A percentile compares a stretch with the other conserved stretches of the same genome.
Conservation (phyloP, 2,113 vertebrate genomes). For the Heptranchias perlo region DNA sequence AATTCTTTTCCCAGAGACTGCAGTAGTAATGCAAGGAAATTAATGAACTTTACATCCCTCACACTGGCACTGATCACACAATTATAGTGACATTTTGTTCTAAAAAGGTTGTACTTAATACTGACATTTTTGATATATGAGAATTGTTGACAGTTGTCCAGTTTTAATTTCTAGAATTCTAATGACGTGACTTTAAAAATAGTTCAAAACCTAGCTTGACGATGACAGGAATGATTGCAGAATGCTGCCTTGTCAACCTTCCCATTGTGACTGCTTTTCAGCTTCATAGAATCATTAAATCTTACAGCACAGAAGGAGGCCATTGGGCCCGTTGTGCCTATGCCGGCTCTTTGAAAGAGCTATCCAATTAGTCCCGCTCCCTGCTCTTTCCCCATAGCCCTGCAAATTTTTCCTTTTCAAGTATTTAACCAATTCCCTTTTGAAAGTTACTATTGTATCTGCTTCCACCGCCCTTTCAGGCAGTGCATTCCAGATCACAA, state of each 20-base stretch:
- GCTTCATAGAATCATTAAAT: not conserved
- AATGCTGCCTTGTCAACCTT: not conserved
- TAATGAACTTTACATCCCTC: not conserved
- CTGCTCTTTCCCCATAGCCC: not conserved
- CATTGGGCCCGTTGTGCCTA: not conserved
- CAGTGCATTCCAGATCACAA: not conserved
- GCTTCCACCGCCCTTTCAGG: not conserved
- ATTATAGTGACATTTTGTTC: not conserved
- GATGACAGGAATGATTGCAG: not conserved
- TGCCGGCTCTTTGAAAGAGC: not conserved
- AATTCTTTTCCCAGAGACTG: not conserved
- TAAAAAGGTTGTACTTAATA: not conserved
- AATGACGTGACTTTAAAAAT: not conserved
- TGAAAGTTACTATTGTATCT: not conserved
- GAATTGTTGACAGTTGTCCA: not conserved
- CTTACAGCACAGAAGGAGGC: not conserved
- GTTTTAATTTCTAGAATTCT: not conserved
- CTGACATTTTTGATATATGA: not conserved
- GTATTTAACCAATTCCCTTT: not conserved
- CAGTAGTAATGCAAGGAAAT: not conserved
- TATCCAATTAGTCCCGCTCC: not conserved
- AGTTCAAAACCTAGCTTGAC: not conserved
- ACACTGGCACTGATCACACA: too few species aligned
- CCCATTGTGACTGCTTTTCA: not conserved
- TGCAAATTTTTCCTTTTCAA: not conserved